phyloP scores from a whole-genome alignment of 64 coral and sea anemone genomes.

The Actinia equina region DNA sequence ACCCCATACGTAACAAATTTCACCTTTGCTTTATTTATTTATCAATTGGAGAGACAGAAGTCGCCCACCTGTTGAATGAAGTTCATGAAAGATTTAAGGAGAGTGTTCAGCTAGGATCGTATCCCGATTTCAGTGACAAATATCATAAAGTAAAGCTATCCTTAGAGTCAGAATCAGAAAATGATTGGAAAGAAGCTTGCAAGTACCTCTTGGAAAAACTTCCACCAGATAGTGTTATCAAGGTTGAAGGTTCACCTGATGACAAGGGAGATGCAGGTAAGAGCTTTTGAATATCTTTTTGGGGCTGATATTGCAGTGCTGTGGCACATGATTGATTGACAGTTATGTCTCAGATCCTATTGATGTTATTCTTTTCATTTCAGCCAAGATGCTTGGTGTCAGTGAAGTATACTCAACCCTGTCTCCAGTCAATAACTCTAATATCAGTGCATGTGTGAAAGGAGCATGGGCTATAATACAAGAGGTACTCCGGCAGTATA shows the following conservation, averaged over 20 bases:
- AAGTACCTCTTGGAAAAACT: slow-evolving; percentile 56
- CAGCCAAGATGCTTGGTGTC: background rate
- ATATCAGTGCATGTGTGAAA: slow-evolving; percentile 82
- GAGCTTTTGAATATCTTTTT: background rate
- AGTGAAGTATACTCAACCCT: slow-evolving; percentile 17
- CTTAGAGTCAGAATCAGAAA: slow-evolving; percentile 64
- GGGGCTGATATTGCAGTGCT: too few relatives aligned
- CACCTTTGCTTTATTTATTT: slow-evolving; percentile 70
- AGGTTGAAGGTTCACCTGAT: slow-evolving; percentile 28
- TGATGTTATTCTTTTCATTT: background rate
- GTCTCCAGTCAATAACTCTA: slow-evolving; percentile 55
- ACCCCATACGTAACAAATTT: slow-evolving; percentile 46
- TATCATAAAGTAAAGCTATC: slow-evolving; percentile 72
- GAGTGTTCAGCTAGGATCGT: slow-evolving; percentile 81
- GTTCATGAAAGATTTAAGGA: slow-evolving; percentile 73
- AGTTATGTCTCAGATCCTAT: too few relatives aligned
- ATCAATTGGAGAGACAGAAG: slow-evolving; percentile 57
- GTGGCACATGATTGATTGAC: too few relatives aligned
- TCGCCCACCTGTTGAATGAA: slow-evolving; percentile 74
- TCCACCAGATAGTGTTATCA: slow-evolving; percentile 57
- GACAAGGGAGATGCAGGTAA: background rate
- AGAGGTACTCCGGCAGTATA: slow-evolving; percentile 67
- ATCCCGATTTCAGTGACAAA: slow-evolving; percentile 69
- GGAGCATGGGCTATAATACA: slow-evolving; percentile 94
- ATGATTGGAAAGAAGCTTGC: slow-evolving; percentile 66